Evolutionary conservation across 2,797 vertebrate genomes (phyloP), one percentile per base, ranked within the genome.

Genomic region (Euphonia xanthogaster): DNA sequence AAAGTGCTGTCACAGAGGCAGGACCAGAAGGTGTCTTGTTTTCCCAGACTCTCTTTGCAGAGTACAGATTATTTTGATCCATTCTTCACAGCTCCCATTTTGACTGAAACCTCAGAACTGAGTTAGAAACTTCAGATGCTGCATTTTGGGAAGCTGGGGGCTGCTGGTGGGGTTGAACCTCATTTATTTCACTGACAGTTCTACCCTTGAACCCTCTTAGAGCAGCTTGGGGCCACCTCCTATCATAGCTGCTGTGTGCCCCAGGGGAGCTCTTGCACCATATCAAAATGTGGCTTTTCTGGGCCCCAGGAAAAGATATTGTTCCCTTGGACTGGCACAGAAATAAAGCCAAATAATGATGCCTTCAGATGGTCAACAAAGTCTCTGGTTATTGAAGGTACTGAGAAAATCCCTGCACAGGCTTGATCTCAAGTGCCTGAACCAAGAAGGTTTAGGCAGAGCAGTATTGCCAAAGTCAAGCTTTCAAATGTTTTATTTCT

Each of bases 11-110:
- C 51, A 63, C 68, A 95, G 86, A 91, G 78, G 78, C 94, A 93
- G 88, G 9, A 50, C 53, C 89, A 94, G 85, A 57, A 93, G 82
- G 66, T 58, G 10, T 31, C 85, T 53, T 66, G 50, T 42, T 90
- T 82, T 96, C 87, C 58, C 87, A 96, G 73, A 70, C 53, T 72
- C 44, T 51, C 87, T 95, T 83, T 53, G 55, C 66, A 86, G 84
- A 37, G 68, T 47, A 40, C 39, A 62, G 78, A 78, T 55, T 70
- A 89, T 86, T 91, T 47, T 51, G 61, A 80, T 91, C 75, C 58
- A 35, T 51, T 86, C 72, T 57, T 53, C 2, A 1, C 73, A 86
- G 71, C 31, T 75, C 66, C 68, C 78, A 66, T 75, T 93, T 90
- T 80, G 88, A 71, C 86, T 86, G 81, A 88, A 80, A 75, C 58